Evolutionary conservation across 2,113 vertebrate species (phyloP).

Genomic region (Murina feae): DNA sequence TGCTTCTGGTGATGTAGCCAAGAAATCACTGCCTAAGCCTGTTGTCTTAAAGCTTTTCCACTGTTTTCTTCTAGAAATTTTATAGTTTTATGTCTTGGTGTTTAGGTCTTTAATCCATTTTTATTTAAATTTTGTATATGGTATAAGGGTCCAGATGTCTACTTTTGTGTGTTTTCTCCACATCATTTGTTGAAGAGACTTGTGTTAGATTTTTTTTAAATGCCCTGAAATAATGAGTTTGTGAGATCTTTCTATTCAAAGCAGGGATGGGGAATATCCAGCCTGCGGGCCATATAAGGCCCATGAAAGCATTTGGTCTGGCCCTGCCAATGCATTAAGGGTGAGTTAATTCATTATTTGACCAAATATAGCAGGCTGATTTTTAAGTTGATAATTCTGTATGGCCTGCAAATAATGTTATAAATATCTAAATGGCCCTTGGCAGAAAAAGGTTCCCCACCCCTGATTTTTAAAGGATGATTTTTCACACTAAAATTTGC

Average conservation of each 20-base stretch:
- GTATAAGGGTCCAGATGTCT: neutral
- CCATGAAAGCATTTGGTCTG: too few species aligned
- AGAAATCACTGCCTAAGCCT: neutral
- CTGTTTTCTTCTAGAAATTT: neutral
- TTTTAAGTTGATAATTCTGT: too few species aligned
- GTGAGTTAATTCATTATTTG: too few species aligned
- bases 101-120: neutral
- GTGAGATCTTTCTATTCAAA: conserved; percentile 1
- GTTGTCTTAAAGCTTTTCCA: neutral
- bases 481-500: neutral
- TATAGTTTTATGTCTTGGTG: neutral
- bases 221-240: neutral
- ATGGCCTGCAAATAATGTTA: too few species aligned
- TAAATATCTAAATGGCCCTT: too few species aligned
- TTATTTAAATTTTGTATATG: neutral
- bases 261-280: too few species aligned
- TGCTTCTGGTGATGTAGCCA: neutral
- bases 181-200: neutral
- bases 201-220: neutral
- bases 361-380: too few species aligned
- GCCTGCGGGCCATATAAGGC: too few species aligned
- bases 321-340: too few species aligned
- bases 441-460: too few species aligned
- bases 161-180: neutral
- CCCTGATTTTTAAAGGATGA: neutral